A percentile compares a stretch with the other conserved stretches of the same genome.
These are phyloP conservation scores for Thera britannica DNA, from an alignment of 2,888 invertebrate species.

Conservation along the genomic window DNA sequence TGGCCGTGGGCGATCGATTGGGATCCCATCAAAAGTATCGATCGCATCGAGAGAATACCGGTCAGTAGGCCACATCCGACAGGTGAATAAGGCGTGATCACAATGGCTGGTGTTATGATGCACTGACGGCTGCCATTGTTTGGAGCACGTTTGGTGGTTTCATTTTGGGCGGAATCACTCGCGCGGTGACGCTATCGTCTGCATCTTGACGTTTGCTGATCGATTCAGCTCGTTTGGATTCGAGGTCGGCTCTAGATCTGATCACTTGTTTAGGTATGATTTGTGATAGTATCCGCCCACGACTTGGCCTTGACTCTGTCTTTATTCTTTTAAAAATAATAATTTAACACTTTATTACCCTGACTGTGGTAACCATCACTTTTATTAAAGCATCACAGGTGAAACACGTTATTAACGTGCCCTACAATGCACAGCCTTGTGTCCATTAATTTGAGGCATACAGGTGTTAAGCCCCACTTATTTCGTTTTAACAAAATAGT, in stretches of 20 bases:
- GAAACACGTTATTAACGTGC: no score
- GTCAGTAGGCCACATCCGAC: conserved; percentile 67
- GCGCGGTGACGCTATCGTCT: conserved; percentile 59
- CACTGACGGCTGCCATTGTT: conserved; percentile 52
- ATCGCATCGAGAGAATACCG: conserved; percentile 58
- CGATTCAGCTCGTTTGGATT: conserved; percentile 50
- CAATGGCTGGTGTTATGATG: conserved; percentile 52
- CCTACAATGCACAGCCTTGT: no score
- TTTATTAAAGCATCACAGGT: no score
- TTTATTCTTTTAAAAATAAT: not conserved
- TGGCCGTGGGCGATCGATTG: conserved; percentile 60
- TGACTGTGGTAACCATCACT: no score
- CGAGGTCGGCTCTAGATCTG: conserved; percentile 33
- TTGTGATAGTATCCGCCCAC: not conserved
- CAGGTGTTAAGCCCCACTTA: no score
- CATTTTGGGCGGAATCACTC: conserved; percentile 49
- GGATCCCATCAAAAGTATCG: conserved; percentile 62
- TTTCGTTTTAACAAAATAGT: no score
- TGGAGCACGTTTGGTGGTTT: conserved; percentile 54
- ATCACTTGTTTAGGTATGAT: conserved; percentile 27
- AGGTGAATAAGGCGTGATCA: conserved; percentile 61
- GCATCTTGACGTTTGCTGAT: conserved; percentile 56
- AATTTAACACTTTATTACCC: no score
- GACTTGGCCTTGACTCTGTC: not conserved
- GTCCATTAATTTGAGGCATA: no score